Evolutionary conservation across 2,888 invertebrate species (phyloP).

Genomic region (Hirtodrosophila confusa): DNA sequence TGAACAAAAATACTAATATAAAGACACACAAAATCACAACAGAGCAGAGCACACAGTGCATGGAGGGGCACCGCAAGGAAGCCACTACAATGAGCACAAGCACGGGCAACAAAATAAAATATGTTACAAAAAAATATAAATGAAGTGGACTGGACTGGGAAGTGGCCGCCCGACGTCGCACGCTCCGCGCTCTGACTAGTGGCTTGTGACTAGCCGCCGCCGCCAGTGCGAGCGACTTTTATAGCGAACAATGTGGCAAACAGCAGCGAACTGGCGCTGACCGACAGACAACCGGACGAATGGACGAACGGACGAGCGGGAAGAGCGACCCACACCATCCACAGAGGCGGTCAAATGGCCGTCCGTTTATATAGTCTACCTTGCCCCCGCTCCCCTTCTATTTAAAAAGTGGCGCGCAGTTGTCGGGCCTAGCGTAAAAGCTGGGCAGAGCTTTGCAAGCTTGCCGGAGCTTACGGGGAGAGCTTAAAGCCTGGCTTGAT

Average conservation of each 20-base stretch:
- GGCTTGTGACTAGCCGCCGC: constrained; percentile 56
- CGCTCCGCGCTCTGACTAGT: constrained; percentile 49
- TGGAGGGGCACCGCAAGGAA: not conserved
- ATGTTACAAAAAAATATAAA: constrained; percentile 19
- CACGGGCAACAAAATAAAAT: constrained; percentile 8
- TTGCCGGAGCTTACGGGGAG: too few species aligned
- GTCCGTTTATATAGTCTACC: not conserved
- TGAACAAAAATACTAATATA: constrained; percentile 12
- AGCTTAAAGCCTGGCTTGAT: constrained; percentile 7
- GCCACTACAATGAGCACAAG: constrained; percentile 8
- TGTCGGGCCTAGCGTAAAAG: not conserved
- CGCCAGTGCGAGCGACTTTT: constrained; percentile 67
- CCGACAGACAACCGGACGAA: constrained; percentile 11
- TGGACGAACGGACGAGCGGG: not conserved
- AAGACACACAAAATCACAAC: constrained; percentile 16
- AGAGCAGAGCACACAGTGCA: constrained; percentile 7
- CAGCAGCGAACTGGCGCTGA: constrained; percentile 27
- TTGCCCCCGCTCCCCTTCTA: not conserved
- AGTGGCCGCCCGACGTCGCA: constrained; percentile 50
- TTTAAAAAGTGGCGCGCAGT: constrained; percentile 8
- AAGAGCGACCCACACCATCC: not conserved
- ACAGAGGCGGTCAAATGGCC: constrained; percentile 10
- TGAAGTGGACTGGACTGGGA: constrained; percentile 43
- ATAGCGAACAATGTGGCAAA: constrained; percentile 66
- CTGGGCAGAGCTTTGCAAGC: too few species aligned